Percentiles rank a stretch among this genome's conserved stretches.
Conservation (phyloP, 2,888 invertebrate genomes). For the Platerodrilus igneus region DNA sequence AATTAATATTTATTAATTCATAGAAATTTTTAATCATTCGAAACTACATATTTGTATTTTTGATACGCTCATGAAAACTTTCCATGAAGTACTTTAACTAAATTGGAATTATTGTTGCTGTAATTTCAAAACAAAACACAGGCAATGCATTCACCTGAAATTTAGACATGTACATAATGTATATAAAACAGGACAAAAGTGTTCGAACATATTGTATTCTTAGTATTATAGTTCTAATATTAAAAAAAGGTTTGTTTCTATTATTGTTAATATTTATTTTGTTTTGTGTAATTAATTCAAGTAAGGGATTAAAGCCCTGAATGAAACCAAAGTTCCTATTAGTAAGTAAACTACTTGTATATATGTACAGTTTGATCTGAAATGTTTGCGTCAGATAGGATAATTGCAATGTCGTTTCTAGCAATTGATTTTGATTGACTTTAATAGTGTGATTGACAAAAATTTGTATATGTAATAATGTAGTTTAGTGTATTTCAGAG, state of each 20-base stretch:
- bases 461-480: conserved; percentile 46
- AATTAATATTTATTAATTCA: too few relatives aligned
- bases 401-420: conserved; percentile 21
- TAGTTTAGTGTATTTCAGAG: conserved; percentile 45
- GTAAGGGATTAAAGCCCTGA: conserved; percentile 47
- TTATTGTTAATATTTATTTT: conserved; percentile 20
- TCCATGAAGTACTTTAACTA: too few relatives aligned
- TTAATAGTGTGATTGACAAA: conserved; percentile 39
- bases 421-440: conserved; percentile 13
- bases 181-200: too few relatives aligned
- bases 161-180: too few relatives aligned
- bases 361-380: conserved; percentile 21
- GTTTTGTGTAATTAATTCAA: conserved; percentile 28
- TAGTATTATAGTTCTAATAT: too few relatives aligned
- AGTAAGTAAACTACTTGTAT: conserved; percentile 44
- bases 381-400: conserved; percentile 34
- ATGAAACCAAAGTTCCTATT: conserved; percentile 62
- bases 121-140: too few relatives aligned
- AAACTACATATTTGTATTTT: too few relatives aligned
- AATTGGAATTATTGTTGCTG: too few relatives aligned
- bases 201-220: too few relatives aligned
- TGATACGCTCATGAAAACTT: too few relatives aligned
- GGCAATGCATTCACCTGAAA: too few relatives aligned
- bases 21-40: too few relatives aligned
- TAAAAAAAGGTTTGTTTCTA: conserved; percentile 14